Evolutionary conservation across 1,140 invertebrate genomes (phyloP), one percentile per base, ranked within the genome.

Genomic region (Fopius arisanus): DNA sequence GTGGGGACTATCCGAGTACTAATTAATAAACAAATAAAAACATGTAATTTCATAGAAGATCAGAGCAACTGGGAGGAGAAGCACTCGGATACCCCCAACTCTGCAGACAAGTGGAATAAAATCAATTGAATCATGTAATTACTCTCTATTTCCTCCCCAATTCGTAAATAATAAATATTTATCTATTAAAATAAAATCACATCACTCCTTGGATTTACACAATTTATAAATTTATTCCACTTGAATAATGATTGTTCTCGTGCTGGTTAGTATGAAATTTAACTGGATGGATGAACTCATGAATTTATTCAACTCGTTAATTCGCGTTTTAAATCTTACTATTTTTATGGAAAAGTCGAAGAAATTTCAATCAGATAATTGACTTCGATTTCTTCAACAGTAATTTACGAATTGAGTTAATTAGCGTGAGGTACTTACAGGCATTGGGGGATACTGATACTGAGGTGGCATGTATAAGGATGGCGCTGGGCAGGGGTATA

Each of bases 391-490:
- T 23, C 7, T 31, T 37, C 40, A 2, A 40, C 10, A n/a, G n/a
- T n/a, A 68, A 68, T 41, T 41, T 19, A 43, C 10, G 9, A 51
- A 41, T 29, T 72, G 26, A 51, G 33, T 14, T 19, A 77, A 67
- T 79, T 72, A 9, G 5, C 33, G 54, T 3, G 28, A 77, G 59
- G 37, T 5, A 87, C 86, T 81, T 81, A 88, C 87, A 79, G 86
- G 85, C 79, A 88, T 87, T 65, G 87, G 84, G 21, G 86, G 82
- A 81, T 87, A 88, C 68, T 80, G 87, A 81, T 88, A 88, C 71
- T 88, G 86, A 71, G 86, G 87, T 19, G 86, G 85, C 83, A 88
- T 82, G 54, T 87, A 88, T n/a, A 88, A 74, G 31, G 85, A 87
- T 28, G 86, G 86, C n/a, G 84, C 82, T 33, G 87, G 83, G 74